phyloP scores from a whole-genome alignment of 2,113 vertebrate genomes.

The Passer montanus region DNA sequence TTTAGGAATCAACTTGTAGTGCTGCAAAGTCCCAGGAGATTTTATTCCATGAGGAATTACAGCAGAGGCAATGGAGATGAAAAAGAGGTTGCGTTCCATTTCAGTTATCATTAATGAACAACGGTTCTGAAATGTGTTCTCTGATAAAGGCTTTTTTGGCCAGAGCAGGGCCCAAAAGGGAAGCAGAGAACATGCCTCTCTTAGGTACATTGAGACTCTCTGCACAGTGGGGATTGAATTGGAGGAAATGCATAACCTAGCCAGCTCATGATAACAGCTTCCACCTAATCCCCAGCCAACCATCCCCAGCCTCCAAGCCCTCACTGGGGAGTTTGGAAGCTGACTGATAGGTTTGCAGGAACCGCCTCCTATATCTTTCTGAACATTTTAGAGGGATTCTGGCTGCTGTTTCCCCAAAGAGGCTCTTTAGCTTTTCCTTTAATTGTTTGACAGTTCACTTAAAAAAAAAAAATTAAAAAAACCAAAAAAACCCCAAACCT shows the following conservation, averaged over 20 bases:
- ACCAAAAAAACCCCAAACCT: not conserved
- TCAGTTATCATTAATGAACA: not conserved
- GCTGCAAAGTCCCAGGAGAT: not conserved
- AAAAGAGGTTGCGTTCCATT: not conserved
- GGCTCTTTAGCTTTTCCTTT: not conserved
- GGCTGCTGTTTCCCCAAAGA: not conserved
- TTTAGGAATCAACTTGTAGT: not conserved
- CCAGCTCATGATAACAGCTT: not conserved
- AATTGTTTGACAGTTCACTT: not conserved
- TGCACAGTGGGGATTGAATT: conserved; percentile 3
- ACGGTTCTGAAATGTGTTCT: not conserved
- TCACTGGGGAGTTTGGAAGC: not conserved
- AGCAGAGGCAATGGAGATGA: not conserved
- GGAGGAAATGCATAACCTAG: conserved; percentile 41
- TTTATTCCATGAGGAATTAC: not conserved
- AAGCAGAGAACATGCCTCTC: conserved; percentile 12
- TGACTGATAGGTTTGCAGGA: not conserved
- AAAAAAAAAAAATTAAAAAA: not conserved
- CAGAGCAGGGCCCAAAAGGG: not conserved
- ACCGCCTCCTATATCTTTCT: not conserved
- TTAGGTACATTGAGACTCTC: not conserved
- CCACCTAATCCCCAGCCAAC: not conserved
- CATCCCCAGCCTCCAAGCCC: not conserved
- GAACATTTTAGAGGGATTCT: not conserved
- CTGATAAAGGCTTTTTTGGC: conserved; percentile 38